Percentiles rank a stretch among this genome's conserved stretches.
Evolutionary conservation across 2,797 vertebrate genomes (phyloP).

Genomic region (Discoglossus pictus): DNA sequence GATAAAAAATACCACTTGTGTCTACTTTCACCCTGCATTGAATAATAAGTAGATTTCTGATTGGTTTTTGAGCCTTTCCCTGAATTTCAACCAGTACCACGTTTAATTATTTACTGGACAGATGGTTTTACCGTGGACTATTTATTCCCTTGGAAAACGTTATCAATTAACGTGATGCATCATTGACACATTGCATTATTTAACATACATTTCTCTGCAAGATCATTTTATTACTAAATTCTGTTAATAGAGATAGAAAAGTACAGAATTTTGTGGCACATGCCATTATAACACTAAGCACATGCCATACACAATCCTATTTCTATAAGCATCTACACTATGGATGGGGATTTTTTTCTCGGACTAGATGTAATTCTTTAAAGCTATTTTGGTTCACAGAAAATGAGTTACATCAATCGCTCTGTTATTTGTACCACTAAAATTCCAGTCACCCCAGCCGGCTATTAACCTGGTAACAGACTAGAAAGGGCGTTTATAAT

Average conservation of each 20-base stretch:
- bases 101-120: conserved; percentile 26
- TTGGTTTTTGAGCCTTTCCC: conserved; percentile 3
- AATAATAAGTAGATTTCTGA: background rate
- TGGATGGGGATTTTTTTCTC: background rate
- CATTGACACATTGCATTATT: conserved; percentile 52
- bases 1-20: no score
- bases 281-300: background rate
- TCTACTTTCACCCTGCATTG: background rate
- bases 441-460: background rate
- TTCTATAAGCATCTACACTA: background rate
- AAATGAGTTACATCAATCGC: background rate
- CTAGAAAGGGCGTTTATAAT: conserved; percentile 25
- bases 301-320: background rate
- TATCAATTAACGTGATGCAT: conserved; percentile 61
- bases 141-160: conserved; percentile 61
- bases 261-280: background rate
- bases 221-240: conserved; percentile 47
- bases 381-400: background rate
- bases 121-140: conserved; percentile 48
- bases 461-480: background rate
- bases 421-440: background rate
- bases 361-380: background rate
- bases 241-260: background rate
- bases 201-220: conserved; percentile 51
- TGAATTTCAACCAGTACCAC: background rate